Conservation (phyloP, 2,113 vertebrate species). For the Poeciliopsis turrubarensis region DNA sequence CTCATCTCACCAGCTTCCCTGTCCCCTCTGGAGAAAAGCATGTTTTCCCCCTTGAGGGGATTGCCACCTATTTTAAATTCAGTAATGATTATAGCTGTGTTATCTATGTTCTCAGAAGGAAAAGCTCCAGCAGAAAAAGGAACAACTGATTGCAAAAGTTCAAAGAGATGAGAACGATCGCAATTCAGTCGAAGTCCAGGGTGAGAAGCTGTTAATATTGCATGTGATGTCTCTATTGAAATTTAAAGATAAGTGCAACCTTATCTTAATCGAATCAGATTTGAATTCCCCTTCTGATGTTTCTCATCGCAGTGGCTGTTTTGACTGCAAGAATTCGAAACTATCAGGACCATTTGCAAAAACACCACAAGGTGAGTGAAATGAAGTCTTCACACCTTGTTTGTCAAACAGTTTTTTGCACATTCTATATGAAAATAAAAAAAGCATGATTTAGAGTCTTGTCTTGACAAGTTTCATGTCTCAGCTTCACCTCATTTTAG, state of each 20-base stretch:
- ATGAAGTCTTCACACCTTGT: neutral
- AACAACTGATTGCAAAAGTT: conserved; percentile 88
- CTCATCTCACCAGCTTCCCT: neutral
- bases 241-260: neutral
- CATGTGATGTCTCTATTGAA: neutral
- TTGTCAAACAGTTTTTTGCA: neutral
- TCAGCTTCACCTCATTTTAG: conserved; percentile 49
- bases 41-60: neutral
- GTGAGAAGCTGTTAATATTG: conserved; percentile 69
- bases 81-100: neutral
- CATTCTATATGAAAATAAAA: conserved; percentile 2
- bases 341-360: conserved; percentile 88
- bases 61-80: neutral
- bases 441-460: neutral
- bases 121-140: conserved; percentile 85
- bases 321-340: conserved; percentile 89
- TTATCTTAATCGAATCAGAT: neutral
- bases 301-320: conserved; percentile 81
- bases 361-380: conserved; percentile 87
- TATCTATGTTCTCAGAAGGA: conserved; percentile 81
- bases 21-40: neutral
- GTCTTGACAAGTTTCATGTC: conserved; percentile 1
- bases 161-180: conserved; percentile 83
- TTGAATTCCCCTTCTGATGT: neutral
- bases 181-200: conserved; percentile 85